phyloP scores from a whole-genome alignment of 2,888 invertebrate species.

The Spicauda simplicius region DNA sequence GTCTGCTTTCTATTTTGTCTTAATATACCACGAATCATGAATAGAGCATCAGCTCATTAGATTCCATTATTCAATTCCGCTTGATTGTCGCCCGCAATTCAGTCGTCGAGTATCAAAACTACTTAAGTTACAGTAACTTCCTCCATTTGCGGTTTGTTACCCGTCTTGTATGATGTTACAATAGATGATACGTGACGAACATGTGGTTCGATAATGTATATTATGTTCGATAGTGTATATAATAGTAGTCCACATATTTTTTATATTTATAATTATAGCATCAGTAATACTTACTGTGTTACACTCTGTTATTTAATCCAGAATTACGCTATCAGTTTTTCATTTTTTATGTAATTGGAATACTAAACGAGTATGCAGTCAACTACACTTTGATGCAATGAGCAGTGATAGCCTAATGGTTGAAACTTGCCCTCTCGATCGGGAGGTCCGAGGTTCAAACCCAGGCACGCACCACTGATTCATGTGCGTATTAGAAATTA shows the following conservation, averaged over 20 bases:
- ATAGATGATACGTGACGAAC: conserved; percentile 39
- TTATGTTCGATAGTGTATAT: conserved; percentile 8
- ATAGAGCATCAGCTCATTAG: conserved; percentile 28
- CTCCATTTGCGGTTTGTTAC: conserved; percentile 57
- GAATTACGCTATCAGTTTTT: not conserved
- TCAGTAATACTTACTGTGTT: not conserved
- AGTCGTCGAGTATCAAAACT: conserved; percentile 20
- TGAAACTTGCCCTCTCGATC: no score
- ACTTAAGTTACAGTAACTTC: conserved; percentile 52
- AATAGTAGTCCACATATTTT: not conserved
- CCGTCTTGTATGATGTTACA: conserved; percentile 37
- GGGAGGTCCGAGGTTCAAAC: no score
- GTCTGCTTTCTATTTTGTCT: conserved; percentile 17
- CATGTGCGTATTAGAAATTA: no score
- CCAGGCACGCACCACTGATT: no score
- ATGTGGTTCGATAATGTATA: conserved; percentile 16
- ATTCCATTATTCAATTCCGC: conserved; percentile 22
- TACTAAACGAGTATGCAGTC: no score
- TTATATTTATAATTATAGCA: conserved; percentile 7
- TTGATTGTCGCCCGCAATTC: conserved; percentile 15
- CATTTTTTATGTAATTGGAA: no score
- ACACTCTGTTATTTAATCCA: not conserved
- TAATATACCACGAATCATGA: conserved; percentile 8
- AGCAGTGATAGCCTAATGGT: no score
- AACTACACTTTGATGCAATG: no score